These are phyloP conservation scores for Eleginops maclovinus DNA, from an alignment of 2,113 vertebrate genomes.

Conservation along the genomic window DNA sequence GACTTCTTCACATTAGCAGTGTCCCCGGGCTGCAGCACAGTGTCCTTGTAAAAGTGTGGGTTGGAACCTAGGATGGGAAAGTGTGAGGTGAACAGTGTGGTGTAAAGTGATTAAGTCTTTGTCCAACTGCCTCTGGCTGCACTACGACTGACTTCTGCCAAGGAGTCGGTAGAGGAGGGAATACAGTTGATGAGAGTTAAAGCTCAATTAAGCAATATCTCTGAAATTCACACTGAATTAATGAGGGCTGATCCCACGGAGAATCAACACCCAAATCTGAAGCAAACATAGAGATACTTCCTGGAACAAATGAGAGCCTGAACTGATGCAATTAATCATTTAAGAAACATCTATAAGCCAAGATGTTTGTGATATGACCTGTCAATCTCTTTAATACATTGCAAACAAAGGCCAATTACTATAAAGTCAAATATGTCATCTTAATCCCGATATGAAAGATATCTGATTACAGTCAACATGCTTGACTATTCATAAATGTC, in stretches of 20 bases:
- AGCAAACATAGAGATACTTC: not conserved
- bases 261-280: not conserved
- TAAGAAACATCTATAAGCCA: too few species aligned
- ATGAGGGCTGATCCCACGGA: not conserved
- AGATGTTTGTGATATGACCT: too few species aligned
- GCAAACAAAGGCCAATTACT: too few species aligned
- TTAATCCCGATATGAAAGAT: too few species aligned
- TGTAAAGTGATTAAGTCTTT: slow-evolving; percentile 53
- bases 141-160: slow-evolving; percentile 38
- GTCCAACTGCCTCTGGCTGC: slow-evolving; percentile 48
- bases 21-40: slow-evolving; percentile 27
- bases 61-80: slow-evolving; percentile 19
- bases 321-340: too few species aligned
- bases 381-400: too few species aligned
- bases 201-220: not conserved
- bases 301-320: too few species aligned
- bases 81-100: slow-evolving; percentile 33
- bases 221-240: slow-evolving; percentile 15
- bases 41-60: slow-evolving; percentile 44
- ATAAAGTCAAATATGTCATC: too few species aligned
- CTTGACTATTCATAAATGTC: too few species aligned
- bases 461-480: too few species aligned
- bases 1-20: slow-evolving; percentile 54
- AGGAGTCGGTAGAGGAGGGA: slow-evolving; percentile 7
- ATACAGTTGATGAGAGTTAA: slow-evolving; percentile 3